A percentile compares a stretch with the other conserved stretches of the same genome.
phyloP scores from a whole-genome alignment of 2,888 invertebrate species.

The Agonopterix subpropinquella region DNA sequence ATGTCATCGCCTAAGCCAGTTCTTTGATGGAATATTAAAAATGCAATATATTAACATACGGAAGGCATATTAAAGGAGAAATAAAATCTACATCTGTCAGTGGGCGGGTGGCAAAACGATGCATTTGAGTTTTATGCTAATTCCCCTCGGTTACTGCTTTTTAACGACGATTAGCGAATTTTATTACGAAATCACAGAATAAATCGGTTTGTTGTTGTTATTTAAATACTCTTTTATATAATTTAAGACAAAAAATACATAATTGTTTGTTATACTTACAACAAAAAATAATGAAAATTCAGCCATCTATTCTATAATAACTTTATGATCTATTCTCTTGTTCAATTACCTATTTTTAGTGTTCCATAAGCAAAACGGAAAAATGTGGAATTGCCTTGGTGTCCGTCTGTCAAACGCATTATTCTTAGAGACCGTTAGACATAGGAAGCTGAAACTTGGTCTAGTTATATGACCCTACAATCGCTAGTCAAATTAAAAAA shows the following conservation, averaged over 20 bases:
- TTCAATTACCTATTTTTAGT: too few species aligned
- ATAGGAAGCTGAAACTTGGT: too few species aligned
- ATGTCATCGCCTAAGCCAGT: slow-evolving; percentile 21
- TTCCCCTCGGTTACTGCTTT: slow-evolving; percentile 9
- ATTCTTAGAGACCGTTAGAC: too few species aligned
- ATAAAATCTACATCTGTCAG: slow-evolving; percentile 49
- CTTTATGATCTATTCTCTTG: too few species aligned
- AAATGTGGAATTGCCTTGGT: too few species aligned
- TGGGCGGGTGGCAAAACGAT: slow-evolving; percentile 47
- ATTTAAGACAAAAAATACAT: too few species aligned
- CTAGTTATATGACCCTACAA: background rate
- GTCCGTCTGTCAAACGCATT: too few species aligned
- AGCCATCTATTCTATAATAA: too few species aligned
- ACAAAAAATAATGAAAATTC: background rate
- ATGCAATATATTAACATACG: slow-evolving; percentile 51
- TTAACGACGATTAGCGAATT: slow-evolving; percentile 21
- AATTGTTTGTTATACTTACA: background rate
- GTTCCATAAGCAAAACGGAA: too few species aligned
- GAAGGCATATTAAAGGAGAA: slow-evolving; percentile 38
- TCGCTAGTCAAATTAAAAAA: too few species aligned
- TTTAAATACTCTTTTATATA: too few species aligned
- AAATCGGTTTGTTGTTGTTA: too few species aligned
- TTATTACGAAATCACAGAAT: background rate
- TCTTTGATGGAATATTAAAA: slow-evolving; percentile 38
- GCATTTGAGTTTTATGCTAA: slow-evolving; percentile 61